Evolutionary conservation across 2,888 invertebrate genomes (phyloP).

Genomic region (Mythimna pallens): DNA sequence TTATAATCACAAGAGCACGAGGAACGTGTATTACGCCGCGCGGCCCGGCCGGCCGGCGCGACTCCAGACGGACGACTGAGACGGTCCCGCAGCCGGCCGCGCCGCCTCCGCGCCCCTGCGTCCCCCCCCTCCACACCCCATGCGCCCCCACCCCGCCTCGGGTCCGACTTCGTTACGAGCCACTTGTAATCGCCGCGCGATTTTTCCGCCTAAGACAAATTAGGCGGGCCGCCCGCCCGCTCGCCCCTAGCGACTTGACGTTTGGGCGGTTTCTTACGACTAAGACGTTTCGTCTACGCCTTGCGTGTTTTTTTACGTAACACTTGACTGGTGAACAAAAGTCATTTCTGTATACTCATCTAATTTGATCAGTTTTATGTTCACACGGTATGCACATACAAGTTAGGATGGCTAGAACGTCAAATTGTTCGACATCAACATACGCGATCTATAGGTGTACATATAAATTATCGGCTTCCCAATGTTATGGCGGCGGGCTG

Average conservation of each 20-base stretch:
- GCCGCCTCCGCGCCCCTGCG: conserved; percentile 71
- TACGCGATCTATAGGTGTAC: conserved; percentile 50
- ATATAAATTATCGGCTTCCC: conserved; percentile 77
- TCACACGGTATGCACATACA: not conserved
- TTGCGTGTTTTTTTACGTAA: conserved; percentile 65
- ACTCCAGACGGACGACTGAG: conserved; percentile 91
- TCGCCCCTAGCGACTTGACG: conserved; percentile 74
- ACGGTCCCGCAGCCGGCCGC: conserved; percentile 79
- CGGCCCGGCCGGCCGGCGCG: conserved; percentile 90
- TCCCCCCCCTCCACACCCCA: conserved; percentile 62
- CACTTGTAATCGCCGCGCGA: conserved; percentile 90
- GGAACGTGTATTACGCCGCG: conserved; percentile 90
- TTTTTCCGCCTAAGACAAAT: conserved; percentile 91
- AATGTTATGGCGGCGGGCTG: conserved; percentile 84
- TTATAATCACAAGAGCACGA: conserved; percentile 91
- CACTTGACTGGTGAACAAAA: conserved; percentile 26
- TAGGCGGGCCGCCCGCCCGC: conserved; percentile 86
- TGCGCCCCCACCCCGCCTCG: conserved; percentile 71
- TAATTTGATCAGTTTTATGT: not conserved
- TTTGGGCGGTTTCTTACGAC: conserved; percentile 85
- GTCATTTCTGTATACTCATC: not conserved
- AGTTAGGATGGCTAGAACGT: conserved; percentile 25
- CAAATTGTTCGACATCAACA: not conserved
- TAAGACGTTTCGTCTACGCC: conserved; percentile 81
- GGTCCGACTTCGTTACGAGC: conserved; percentile 90